Base-by-base conservation (phyloP, 2,113 vertebrate genomes). In the Eublepharis macularius region DNA sequence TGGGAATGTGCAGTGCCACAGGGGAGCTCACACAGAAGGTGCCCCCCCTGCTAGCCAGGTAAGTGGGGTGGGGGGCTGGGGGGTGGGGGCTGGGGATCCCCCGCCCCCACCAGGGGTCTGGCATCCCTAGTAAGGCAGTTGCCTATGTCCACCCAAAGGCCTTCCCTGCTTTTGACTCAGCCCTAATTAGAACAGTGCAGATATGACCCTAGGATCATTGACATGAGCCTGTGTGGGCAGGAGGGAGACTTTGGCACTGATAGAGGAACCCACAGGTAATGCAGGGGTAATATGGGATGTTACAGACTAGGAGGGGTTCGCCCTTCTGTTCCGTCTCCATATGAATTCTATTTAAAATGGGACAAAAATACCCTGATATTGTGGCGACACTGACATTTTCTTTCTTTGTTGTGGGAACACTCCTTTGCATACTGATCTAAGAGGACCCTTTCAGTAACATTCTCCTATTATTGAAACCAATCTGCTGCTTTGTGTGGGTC, bases 231-330 rank as follows among this genome's bases (percentile, higher is more conserved):
- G 14, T 51, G 14, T 49, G 29, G 45, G 32, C 6, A 21, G 47
- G 14, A 29, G 45, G 47, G 47, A 49, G 47, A 34, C 16, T n/a
- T 51, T 17, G 4, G 57, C 57, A 60, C 24, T 34, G 45, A 47
- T 7, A 21, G 74, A 51, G 32, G 29, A 76, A 14, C 29, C 45
- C 43, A 45, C 0, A 0, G 36, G 39, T 0, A 0, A 4, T 19
- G 54, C 0, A 0, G 41, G 12, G 17, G 47, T 3, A 17, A 78
- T 60, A 60, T 3, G 57, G 21, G 57, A 60, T 60, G 21, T 60
- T 60, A 24, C 16, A 11, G 45, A 24, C 8, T 8, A 32, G 16
- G 6, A 34, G 74, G 74, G 74, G 10, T 51, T 39, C 45, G 34
- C 36, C 65, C 65, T 60, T 13, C 2, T 2, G 16, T 49, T 2